A percentile compares a stretch with the other conserved stretches of the same genome.
phyloP scores from a whole-genome alignment of 2,888 invertebrate species.

The Melanostoma mellinum region DNA sequence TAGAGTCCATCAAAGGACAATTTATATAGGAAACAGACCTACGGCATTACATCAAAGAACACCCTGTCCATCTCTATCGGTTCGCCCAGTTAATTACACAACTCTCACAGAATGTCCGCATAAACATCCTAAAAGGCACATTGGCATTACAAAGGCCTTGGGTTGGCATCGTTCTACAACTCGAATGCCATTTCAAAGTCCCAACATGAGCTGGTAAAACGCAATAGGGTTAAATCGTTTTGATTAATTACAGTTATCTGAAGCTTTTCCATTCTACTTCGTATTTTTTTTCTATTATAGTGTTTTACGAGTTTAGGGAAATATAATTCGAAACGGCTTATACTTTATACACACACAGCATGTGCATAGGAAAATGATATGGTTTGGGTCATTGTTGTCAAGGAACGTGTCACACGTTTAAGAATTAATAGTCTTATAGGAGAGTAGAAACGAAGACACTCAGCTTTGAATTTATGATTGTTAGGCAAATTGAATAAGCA shows the following conservation, averaged over 20 bases:
- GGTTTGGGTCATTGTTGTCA: too few species aligned
- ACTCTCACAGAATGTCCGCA: conserved; percentile 28
- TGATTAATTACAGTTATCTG: conserved; percentile 54
- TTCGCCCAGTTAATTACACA: conserved; percentile 5
- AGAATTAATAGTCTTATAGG: too few species aligned
- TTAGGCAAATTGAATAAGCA: too few species aligned
- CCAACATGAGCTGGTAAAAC: conserved; percentile 42
- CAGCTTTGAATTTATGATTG: too few species aligned
- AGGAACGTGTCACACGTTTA: too few species aligned
- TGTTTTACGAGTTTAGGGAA: too few species aligned
- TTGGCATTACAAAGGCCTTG: conserved; percentile 54
- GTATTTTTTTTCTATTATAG: too few species aligned
- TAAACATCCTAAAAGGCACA: conserved; percentile 44
- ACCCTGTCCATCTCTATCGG: background rate
- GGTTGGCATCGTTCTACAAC: conserved; percentile 9
- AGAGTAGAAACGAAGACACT: too few species aligned
- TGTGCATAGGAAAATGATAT: too few species aligned
- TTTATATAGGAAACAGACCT: conserved; percentile 5
- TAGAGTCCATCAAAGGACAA: conserved; percentile 41
- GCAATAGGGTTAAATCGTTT: conserved; percentile 58
- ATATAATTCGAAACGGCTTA: too few species aligned
- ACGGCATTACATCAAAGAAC: conserved; percentile 39
- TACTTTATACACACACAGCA: too few species aligned
- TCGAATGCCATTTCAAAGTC: conserved; percentile 30
- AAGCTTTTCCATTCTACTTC: too few species aligned